Conservation (phyloP, 2,797 vertebrate species). For the Philypnodon macrostomus region DNA sequence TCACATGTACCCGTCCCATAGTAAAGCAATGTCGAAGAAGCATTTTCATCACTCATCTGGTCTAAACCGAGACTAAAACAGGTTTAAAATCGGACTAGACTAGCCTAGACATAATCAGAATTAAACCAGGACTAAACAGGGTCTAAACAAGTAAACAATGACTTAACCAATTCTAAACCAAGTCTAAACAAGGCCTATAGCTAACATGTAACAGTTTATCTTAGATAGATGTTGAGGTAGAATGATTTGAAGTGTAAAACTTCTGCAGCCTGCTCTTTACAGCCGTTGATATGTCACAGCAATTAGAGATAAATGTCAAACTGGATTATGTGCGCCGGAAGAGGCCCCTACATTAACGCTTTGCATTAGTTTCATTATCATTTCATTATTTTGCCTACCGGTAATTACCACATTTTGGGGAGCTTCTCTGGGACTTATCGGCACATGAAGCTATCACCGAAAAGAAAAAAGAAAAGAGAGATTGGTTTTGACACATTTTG, state of each 20-base stretch:
- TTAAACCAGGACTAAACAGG: too few relatives aligned
- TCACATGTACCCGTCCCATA: constrained; percentile 37
- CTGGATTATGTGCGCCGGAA: background rate
- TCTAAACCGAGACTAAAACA: too few relatives aligned
- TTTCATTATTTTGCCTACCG: constrained; percentile 5
- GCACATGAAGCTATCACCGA: background rate
- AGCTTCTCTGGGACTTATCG: background rate
- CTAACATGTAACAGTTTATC: too few relatives aligned
- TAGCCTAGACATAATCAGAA: too few relatives aligned
- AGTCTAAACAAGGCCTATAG: too few relatives aligned
- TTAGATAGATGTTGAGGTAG: too few relatives aligned
- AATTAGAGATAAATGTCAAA: constrained; percentile 13
- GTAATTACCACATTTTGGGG: constrained; percentile 10
- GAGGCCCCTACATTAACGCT: background rate
- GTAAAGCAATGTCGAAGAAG: constrained; percentile 49
- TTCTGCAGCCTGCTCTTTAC: constrained; percentile 1
- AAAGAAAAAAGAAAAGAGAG: constrained; percentile 5
- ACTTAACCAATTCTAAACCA: too few relatives aligned
- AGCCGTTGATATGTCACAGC: constrained; percentile 6
- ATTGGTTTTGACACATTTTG: constrained; percentile 1
- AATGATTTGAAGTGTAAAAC: too few relatives aligned
- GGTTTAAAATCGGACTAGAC: too few relatives aligned
- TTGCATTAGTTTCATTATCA: constrained; percentile 3
- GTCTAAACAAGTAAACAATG: too few relatives aligned
- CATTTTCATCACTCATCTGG: constrained; percentile 58